A percentile compares a stretch with the other conserved stretches of the same genome.
These are phyloP conservation scores for Talpa occidentalis DNA, from an alignment of 2,113 vertebrate species.

Conservation along the genomic window DNA sequence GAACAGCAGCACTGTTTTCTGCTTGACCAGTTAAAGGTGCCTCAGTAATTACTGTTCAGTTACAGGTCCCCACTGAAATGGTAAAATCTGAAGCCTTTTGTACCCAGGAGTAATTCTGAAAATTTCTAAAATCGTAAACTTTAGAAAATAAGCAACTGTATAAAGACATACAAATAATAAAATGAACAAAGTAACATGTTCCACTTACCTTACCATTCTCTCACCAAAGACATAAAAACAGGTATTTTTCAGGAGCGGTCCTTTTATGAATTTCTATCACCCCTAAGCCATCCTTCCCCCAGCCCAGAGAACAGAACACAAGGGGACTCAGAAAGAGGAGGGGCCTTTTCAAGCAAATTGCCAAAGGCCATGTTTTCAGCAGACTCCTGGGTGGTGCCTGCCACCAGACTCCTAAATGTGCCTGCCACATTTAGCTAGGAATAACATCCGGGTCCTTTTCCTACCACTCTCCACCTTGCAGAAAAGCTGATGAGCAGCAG, in stretches of 20 bases:
- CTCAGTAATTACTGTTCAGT: neutral
- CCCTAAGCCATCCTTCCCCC: neutral
- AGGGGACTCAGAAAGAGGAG: neutral
- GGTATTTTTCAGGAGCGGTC: neutral
- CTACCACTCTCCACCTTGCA: neutral
- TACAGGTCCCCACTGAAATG: neutral
- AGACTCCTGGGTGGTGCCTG: neutral
- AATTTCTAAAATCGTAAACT: conserved; percentile 2
- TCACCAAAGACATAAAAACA: conserved; percentile 15
- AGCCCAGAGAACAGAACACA: neutral
- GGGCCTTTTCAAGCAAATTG: neutral
- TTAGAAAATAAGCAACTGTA: neutral
- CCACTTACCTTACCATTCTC: conserved; percentile 4
- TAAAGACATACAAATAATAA: neutral
- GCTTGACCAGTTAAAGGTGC: neutral
- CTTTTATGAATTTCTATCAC: neutral
- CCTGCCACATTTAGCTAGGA: accelerated
- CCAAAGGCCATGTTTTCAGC: neutral
- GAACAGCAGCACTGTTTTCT: neutral
- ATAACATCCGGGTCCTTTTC: neutral
- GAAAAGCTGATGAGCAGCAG: neutral
- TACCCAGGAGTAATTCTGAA: neutral
- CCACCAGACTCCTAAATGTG: no score
- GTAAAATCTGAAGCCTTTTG: neutral
- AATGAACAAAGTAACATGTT: neutral